Evolutionary conservation across 2,113 vertebrate species (phyloP).

Genomic region (Mormoops blainvillei): DNA sequence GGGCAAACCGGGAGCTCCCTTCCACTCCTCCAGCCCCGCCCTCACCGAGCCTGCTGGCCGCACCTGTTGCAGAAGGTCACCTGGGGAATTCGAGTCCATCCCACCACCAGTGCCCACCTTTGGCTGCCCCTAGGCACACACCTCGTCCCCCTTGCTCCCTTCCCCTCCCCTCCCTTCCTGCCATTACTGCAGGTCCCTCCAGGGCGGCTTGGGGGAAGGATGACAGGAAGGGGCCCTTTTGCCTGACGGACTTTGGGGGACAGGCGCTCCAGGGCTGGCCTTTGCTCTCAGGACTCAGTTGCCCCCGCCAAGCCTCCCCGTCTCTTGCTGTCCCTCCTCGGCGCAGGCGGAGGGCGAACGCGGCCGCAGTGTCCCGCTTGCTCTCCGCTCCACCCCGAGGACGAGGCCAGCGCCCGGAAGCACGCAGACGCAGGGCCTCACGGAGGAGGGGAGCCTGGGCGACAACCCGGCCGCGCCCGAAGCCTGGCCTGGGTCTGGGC

Average conservation of each 20-base stretch:
- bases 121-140: no score
- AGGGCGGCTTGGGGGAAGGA: not conserved
- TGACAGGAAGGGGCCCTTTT: not conserved
- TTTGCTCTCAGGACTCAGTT: not conserved
- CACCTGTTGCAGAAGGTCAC: no score
- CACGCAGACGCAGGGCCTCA: not conserved
- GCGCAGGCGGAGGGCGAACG: no score
- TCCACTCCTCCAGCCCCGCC: not conserved
- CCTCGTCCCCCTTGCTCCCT: no score
- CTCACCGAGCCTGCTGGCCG: fast-evolving
- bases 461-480: no score
- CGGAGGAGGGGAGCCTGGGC: no score
- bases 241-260: not conserved
- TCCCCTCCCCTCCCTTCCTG: no score
- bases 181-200: not conserved
- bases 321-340: not conserved
- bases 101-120: no score
- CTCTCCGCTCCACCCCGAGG: not conserved
- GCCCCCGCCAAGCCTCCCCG: not conserved
- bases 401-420: not conserved
- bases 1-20: not conserved
- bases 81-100: no score
- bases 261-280: not conserved
- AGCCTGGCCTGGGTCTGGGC: no score
- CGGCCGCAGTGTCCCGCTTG: not conserved